Percentiles rank a stretch among this genome's conserved stretches.
Conservation (phyloP, 2,888 invertebrate genomes). For the Siphonodentalium dalli region DNA sequence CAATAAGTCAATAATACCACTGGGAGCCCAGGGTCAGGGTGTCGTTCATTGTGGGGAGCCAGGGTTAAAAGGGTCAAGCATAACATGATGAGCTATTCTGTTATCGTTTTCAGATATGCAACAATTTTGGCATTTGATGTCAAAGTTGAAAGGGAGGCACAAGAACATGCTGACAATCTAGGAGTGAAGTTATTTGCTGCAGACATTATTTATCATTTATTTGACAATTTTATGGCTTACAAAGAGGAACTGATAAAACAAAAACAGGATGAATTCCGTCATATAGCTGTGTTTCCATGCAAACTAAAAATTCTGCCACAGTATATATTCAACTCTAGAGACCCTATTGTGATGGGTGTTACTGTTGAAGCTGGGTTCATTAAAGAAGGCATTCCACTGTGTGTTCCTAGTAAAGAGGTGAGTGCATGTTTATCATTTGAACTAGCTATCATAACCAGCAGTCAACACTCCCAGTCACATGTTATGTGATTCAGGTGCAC, state of each 20-base stretch:
- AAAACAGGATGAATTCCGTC: conserved; percentile 93
- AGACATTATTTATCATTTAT: conserved; percentile 99
- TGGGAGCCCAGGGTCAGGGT: too few species aligned
- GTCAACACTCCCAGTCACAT: too few species aligned
- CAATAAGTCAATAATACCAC: not conserved
- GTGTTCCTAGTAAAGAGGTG: conserved; percentile 93
- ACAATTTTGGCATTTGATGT: conserved; percentile 99
- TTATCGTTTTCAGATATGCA: conserved; percentile 75
- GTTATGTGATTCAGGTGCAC: too few species aligned
- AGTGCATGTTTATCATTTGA: too few species aligned
- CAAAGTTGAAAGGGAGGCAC: conserved; percentile 96
- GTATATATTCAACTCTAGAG: conserved; percentile 96
- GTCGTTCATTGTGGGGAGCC: too few species aligned
- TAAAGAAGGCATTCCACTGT: conserved; percentile 95
- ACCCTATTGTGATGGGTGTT: conserved; percentile 97
- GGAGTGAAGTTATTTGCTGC: conserved; percentile 86
- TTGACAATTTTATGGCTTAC: conserved; percentile 86
- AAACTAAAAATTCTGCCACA: conserved; percentile 83
- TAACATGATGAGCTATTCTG: not conserved
- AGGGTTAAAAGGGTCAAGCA: too few species aligned
- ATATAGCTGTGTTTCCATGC: conserved; percentile 96
- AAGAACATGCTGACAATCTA: conserved; percentile 92
- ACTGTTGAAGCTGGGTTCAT: conserved; percentile 94
- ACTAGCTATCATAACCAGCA: too few species aligned
- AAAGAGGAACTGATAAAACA: conserved; percentile 87